Evolutionary conservation across 2,113 vertebrate genomes (phyloP).

Genomic region (Numenius arquata): DNA sequence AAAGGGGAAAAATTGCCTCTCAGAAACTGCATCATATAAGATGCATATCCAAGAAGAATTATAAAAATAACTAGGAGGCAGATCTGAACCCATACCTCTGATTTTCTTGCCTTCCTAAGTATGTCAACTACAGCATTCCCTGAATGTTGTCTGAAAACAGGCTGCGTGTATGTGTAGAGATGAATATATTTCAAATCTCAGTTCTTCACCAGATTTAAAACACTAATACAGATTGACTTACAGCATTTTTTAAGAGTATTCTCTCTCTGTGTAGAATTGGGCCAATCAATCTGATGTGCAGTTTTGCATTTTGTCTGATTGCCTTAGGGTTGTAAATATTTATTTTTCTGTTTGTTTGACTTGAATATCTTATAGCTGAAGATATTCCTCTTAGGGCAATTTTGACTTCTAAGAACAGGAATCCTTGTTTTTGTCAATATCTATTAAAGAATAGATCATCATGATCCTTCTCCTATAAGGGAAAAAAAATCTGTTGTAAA

Average conservation of each 20-base stretch:
- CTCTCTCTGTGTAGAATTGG: background rate
- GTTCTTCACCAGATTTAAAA: background rate
- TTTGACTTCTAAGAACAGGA: constrained; percentile 10
- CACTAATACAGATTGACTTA: background rate
- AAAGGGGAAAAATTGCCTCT: background rate
- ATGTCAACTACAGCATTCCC: background rate
- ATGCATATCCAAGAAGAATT: background rate
- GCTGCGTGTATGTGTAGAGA: accelerated
- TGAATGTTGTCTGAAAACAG: background rate
- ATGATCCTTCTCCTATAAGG: background rate
- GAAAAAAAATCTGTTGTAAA: background rate
- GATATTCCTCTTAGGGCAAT: background rate
- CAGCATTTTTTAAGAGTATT: background rate
- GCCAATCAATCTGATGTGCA: constrained; percentile 12
- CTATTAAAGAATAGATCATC: background rate
- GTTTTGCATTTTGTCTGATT: constrained; percentile 20
- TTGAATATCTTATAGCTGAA: background rate
- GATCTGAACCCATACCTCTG: background rate
- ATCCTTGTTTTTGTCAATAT: constrained; percentile 44
- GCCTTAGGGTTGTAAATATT: constrained; percentile 26
- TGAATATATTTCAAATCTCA: background rate
- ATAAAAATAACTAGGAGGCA: background rate
- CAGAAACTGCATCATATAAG: background rate
- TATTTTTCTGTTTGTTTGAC: constrained; percentile 16
- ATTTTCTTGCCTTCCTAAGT: background rate